Evolutionary conservation across 2,888 invertebrate genomes (phyloP), one percentile per base, ranked within the genome.

Genomic region (Eupithecia insigniata): DNA sequence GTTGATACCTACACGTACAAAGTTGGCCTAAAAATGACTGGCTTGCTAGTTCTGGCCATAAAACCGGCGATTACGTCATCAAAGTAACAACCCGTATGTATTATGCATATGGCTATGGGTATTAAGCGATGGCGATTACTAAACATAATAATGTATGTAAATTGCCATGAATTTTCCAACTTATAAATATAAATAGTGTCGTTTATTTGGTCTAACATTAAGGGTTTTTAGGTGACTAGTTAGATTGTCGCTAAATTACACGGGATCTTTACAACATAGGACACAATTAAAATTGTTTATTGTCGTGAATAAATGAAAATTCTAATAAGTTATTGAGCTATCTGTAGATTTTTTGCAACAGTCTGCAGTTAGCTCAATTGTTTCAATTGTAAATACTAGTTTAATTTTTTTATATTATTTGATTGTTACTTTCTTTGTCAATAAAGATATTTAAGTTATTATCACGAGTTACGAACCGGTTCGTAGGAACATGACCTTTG

Each of bases 71-170:
- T 34, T 34, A 62, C 62, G 12, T 62, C 62, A 62, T 62, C 18
- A 62, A 60, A 60, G 60, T 60, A 18, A 62, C 22, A 5, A 32
- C 12, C 8, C n/a, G 4, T 62, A 30, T 32, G 34, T 62, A 62
- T 62, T 62, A 62, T 62, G 62, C 34, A 34, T 62, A 34, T 61
- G 32, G 61, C n/a, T 61, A 61, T 32, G 28, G 28, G 16, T 32
- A n/a, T n/a, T 61, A 61, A 61, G 18, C n/a, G 28, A 51, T 32
- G 22, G 30, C 51, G 32, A 66, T 66, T 66, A 66, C 26, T 26
- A 14, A 26, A 14, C 16, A 60, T 30, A 30, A 51, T 22, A 34
- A 67, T 66, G 66, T 32, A 46, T 46, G 66, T 28, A 46, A 66
- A 66, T 46, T 30, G 34, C 62, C 60, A 10, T 60, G 18, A 30